phyloP scores from a whole-genome alignment of 2,113 vertebrate genomes.

The Planiliza haematocheilus region DNA sequence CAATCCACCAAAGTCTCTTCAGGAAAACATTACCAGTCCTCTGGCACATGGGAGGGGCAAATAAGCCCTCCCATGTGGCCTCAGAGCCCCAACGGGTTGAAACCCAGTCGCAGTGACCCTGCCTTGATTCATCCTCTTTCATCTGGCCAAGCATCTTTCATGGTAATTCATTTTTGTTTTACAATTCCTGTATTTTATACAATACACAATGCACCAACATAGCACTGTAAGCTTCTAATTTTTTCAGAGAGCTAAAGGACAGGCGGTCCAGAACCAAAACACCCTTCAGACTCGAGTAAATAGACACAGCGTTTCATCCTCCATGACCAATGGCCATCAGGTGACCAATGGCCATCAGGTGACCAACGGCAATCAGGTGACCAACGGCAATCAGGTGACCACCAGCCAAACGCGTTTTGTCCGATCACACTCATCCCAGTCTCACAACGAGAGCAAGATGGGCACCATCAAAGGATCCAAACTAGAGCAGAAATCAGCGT shows the following conservation, averaged over 20 bases:
- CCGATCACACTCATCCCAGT: conserved; percentile 9
- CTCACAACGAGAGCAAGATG: conserved; percentile 46
- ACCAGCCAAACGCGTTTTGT: conserved; percentile 47
- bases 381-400: conserved; percentile 28
- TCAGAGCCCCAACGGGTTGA: conserved; percentile 80
- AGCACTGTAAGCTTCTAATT: not conserved
- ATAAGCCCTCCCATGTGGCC: conserved; percentile 67
- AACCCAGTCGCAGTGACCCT: conserved; percentile 88
- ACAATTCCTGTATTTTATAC: not conserved
- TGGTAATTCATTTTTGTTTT: conserved; percentile 39
- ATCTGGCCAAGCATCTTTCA: not conserved
- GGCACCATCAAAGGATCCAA: conserved; percentile 46
- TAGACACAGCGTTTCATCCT: conserved; percentile 72
- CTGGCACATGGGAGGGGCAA: conserved; percentile 85
- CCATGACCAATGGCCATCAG: conserved; percentile 22
- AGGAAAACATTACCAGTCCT: conserved; percentile 80
- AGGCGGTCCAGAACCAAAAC: conserved; percentile 63
- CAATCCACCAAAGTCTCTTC: conserved; percentile 23
- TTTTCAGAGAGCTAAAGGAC: conserved; percentile 57
- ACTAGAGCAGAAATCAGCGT: conserved; percentile 53
- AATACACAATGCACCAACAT: not conserved
- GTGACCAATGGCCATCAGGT: not conserved
- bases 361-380: no score
- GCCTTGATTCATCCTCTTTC: conserved; percentile 77
- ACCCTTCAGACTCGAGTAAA: conserved; percentile 68